Conservation (phyloP, 2,113 vertebrate species). For the Chaetorhynchus papuensis region DNA sequence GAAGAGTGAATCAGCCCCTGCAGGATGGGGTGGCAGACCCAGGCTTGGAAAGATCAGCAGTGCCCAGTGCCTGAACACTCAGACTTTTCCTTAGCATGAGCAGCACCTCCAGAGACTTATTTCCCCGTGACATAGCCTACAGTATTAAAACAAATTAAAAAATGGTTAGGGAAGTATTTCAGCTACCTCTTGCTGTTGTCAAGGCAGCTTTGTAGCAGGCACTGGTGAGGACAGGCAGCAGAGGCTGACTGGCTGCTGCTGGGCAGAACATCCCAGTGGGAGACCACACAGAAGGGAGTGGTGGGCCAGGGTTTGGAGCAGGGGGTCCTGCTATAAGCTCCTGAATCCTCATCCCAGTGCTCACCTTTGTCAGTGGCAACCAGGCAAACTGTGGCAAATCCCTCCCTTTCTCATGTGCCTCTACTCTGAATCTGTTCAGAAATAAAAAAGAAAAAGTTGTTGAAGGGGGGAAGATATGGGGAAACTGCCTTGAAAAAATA, state of each 20-base stretch:
- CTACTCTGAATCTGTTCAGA: background rate
- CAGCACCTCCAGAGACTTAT: background rate
- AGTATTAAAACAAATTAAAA: background rate
- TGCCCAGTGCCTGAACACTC: background rate
- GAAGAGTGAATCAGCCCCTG: background rate
- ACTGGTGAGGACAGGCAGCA: background rate
- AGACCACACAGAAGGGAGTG: background rate
- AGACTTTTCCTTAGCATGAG: background rate
- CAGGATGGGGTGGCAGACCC: background rate
- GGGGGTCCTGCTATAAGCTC: background rate
- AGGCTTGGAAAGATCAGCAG: background rate
- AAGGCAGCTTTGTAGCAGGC: background rate
- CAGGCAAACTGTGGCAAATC: background rate
- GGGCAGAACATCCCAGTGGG: background rate
- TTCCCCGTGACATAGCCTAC: background rate
- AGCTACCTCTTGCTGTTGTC: background rate
- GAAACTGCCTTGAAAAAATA: background rate
- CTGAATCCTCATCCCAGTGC: background rate
- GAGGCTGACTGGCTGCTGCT: background rate
- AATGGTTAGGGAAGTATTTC: background rate
- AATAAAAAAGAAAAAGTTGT: background rate
- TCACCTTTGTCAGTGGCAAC: background rate
- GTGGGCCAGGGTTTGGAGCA: background rate
- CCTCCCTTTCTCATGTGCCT: background rate
- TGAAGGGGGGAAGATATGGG: background rate